A percentile compares a stretch with the other conserved stretches of the same genome.
These are phyloP conservation scores for Peromyscus aztecus DNA, from an alignment of 2,797 vertebrate species.

Conservation along the genomic window DNA sequence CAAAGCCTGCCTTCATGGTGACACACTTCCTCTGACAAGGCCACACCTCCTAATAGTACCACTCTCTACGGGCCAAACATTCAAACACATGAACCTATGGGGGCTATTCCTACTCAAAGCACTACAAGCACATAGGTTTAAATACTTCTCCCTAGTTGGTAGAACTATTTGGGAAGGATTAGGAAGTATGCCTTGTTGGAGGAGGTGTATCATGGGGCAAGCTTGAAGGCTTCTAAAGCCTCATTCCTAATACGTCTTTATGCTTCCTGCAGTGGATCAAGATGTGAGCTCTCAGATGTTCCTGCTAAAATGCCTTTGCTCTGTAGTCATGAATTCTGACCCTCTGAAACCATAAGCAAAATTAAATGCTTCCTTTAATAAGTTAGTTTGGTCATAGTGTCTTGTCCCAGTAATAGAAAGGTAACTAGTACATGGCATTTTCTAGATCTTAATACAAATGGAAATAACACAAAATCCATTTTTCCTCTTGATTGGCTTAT, in stretches of 20 bases:
- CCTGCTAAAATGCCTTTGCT: background rate
- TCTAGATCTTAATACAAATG: conserved; percentile 30
- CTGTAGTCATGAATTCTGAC: background rate
- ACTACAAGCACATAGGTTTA: background rate
- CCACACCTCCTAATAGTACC: background rate
- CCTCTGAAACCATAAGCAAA: background rate
- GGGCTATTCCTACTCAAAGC: background rate
- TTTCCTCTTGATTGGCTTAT: background rate
- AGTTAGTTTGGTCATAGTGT: background rate
- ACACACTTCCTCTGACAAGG: background rate
- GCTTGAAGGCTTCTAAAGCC: background rate
- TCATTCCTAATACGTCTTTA: background rate
- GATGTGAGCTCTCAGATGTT: background rate
- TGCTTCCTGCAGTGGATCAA: background rate
- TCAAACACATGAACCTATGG: background rate
- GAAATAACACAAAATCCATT: background rate
- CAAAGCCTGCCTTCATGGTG: background rate
- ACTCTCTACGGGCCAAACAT: background rate
- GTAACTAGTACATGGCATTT: background rate
- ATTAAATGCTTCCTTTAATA: background rate
- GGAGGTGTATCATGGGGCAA: background rate
- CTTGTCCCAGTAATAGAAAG: background rate
- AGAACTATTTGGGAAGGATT: background rate
- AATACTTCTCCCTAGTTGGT: background rate
- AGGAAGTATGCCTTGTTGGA: no score